Evolutionary conservation across 2,113 vertebrate species (phyloP).

Genomic region (Notothenia coriiceps): DNA sequence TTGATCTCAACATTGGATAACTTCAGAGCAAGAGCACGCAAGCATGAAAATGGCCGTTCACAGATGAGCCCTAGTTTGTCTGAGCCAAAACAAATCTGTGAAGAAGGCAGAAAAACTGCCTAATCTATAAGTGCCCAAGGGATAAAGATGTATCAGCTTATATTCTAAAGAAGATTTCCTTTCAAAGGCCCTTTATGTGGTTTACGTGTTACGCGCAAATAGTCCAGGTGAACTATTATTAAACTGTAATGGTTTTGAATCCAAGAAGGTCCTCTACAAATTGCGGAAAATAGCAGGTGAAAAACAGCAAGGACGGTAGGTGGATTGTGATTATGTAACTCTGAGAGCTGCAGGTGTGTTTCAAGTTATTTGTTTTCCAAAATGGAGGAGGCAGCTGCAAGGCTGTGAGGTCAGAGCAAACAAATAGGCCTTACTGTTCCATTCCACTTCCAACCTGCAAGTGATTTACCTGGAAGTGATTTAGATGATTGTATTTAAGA

Average conservation of each 20-base stretch:
- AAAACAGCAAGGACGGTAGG: conserved; percentile 15
- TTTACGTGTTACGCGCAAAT: background rate
- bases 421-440: conserved; percentile 22
- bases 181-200: background rate
- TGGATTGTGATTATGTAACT: conserved; percentile 24
- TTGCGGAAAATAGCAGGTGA: background rate
- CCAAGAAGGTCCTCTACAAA: background rate
- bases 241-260: background rate
- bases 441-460: background rate
- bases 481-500: conserved; percentile 1
- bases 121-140: background rate
- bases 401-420: conserved; percentile 17
- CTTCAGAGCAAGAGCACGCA: conserved; percentile 46
- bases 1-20: conserved; percentile 16
- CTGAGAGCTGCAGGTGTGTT: conserved; percentile 27
- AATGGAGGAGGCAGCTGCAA: conserved; percentile 46
- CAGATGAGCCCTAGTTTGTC: background rate
- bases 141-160: background rate
- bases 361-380: conserved; percentile 38
- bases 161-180: background rate
- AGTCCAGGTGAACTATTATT: background rate
- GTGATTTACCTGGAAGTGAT: conserved; percentile 9
- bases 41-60: background rate
- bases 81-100: conserved; percentile 12
- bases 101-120: background rate